Percentiles rank a stretch among this genome's conserved stretches.
These are phyloP conservation scores for Helobdella robusta DNA, from an alignment of 2,888 invertebrate genomes.

Conservation along the genomic window DNA sequence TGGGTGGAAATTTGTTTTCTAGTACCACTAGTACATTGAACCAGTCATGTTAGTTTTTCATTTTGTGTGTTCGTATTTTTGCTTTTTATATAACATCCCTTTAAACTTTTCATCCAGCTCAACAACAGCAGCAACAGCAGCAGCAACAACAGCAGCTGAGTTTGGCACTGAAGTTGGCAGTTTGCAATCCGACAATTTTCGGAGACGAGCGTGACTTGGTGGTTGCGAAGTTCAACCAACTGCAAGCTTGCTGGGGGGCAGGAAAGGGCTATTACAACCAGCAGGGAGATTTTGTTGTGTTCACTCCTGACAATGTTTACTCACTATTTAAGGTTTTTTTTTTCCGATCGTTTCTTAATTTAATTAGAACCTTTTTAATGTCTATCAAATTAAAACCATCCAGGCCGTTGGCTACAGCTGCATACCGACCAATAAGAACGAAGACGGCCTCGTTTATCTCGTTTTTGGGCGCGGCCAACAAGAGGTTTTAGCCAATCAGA, in stretches of 20 bases:
- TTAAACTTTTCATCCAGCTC: not conserved
- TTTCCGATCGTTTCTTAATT: not conserved
- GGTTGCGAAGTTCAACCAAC: slow-evolving; percentile 84
- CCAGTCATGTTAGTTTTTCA: not conserved
- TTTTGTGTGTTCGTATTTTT: not conserved
- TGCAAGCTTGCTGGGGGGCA: slow-evolving; percentile 60
- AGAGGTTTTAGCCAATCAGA: slow-evolving; percentile 49
- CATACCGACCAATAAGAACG: slow-evolving; percentile 74
- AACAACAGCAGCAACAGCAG: not conserved
- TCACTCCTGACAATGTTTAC: slow-evolving; percentile 77
- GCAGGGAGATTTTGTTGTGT: slow-evolving; percentile 67
- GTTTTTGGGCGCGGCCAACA: slow-evolving; percentile 73
- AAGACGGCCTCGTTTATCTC: slow-evolving; percentile 78
- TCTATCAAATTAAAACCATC: not conserved
- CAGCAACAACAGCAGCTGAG: slow-evolving; percentile 25
- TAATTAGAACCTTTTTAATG: not conserved
- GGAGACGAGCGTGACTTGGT: slow-evolving; percentile 90
- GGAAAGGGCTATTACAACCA: slow-evolving; percentile 58
- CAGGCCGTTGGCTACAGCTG: slow-evolving; percentile 79
- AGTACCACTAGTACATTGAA: not conserved
- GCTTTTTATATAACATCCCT: not conserved
- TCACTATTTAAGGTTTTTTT: slow-evolving; percentile 69
- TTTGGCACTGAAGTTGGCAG: slow-evolving; percentile 42
- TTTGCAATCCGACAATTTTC: slow-evolving; percentile 58
- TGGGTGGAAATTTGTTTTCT: not conserved